Base-by-base conservation (phyloP, 2,888 invertebrate genomes). In the Diplazon laetatorius region DNA sequence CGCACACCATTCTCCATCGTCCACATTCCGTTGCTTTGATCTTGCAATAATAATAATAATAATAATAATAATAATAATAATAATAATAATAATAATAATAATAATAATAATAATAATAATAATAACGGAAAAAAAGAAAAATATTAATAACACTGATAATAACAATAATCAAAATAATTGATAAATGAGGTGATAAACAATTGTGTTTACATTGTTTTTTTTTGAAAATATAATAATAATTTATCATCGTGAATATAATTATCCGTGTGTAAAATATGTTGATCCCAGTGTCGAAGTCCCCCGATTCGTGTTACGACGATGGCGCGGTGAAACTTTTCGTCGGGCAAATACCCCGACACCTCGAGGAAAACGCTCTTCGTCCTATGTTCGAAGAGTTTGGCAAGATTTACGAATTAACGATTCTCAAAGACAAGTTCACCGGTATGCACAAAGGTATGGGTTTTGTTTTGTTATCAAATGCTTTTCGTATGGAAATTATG, bases 351-450 rank as follows among this genome's bases (percentile, higher is more conserved):
- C 98, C 98, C 20, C 92, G 97, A 73, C 97, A 97, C 90, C 92
- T 98, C 75, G 96, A 96, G 88, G 98, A 97, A 89, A 95, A 95
- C 73, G 96, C 97, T 87, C 93, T 98, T 30, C 93, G 97, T 65
- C 97, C 97, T 39, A 95, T 98, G 93, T 97, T 98, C 91, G 97
- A 97, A 91, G 95, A 97, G 91, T 98, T 96, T 87, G 97, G 98
- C 71, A 96, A 96, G 91, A 97, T 98, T 89, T 97, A 97, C 92
- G 98, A 98, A 93, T 95, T 98, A 89, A 97, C 97, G 80, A 96
- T 98, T 76, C 94, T 98, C 85, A 97, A 97, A 93, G 98, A 98
- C 91, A 97, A 97, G 90, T 96, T 96, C 93, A 98, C 97, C 76
- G 98, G 98, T 82, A 96, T 97, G 95, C 98, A 98, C 92, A 98